Base-by-base conservation (phyloP, 30 jellyfish, hydroid and myxozoan genomes). In the Catostylus mosaicus region DNA sequence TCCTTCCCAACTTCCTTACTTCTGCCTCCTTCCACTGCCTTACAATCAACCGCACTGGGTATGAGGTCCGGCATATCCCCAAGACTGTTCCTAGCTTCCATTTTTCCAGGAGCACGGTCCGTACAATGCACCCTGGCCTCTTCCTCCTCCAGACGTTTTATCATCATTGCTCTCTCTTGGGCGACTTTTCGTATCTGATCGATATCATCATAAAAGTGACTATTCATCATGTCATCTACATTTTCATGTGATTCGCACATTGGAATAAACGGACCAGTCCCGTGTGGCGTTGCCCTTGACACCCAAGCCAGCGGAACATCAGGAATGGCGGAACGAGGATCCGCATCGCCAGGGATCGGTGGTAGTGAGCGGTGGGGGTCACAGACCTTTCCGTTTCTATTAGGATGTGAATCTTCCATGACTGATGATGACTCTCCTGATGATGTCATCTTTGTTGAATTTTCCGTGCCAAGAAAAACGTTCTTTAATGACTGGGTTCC, bases 151-250 rank as follows among this genome's bases (percentile, higher is more conserved):
- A 67, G 57, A 71, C 91, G 66, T 78, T 68, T 81, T 0, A 81
- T 81, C 91, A 81, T 81, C 78, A 66, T 34, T 14, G 91, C 91
- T 38, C 91, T 62, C 84, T 85, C 84, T 36, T 73, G 78, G 12
- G 95, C 95, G 22, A 69, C 45, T 66, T 85, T 85, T 29, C 95
- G 22, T 50, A 85, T 75, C 26, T 85, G 70, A 56, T 85, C 95
- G 57, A 85, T 85, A 65, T 85, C 95, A 52, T 85, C 95, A 63
- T 85, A 85, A 73, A 85, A 85, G 74, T 85, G 95, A 45, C 89
- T 35, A 9, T 87, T 50, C n/a, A 79, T 77, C 27, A 85, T 30
- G 40, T 85, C 95, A 66, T 85, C 95, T n/a, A 46, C 73, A 8
- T 66, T 66, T 23, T 77, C 80, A 19, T 54, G 35, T 14, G 70